These are phyloP conservation scores for Todiramphus saurophagus DNA, from an alignment of 2,113 vertebrate genomes.

Conservation along the genomic window DNA sequence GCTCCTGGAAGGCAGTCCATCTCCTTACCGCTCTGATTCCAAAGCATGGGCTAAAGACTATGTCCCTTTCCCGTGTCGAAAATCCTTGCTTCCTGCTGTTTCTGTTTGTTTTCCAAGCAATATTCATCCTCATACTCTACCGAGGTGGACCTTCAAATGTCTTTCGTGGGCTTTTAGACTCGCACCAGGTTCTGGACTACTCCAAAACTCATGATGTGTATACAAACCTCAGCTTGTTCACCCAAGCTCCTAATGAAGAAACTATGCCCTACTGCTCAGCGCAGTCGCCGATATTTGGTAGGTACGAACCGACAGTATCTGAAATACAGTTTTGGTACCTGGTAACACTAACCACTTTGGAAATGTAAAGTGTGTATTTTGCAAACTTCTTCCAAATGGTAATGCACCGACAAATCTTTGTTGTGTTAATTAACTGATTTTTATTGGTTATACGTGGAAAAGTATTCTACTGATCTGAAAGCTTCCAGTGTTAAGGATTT, in stretches of 20 bases:
- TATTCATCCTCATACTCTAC: slow-evolving; percentile 71
- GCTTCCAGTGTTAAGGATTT: neutral
- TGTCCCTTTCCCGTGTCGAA: slow-evolving; percentile 53
- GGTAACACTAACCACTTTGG: rapidly evolving
- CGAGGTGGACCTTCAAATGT: slow-evolving; percentile 28
- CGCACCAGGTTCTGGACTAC: slow-evolving; percentile 47
- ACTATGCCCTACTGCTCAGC: neutral
- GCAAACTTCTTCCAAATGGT: neutral
- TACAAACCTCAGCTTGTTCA: slow-evolving; percentile 69
- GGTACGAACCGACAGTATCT: neutral
- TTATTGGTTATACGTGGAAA: neutral
- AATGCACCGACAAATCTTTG: neutral
- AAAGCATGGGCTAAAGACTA: slow-evolving; percentile 1
- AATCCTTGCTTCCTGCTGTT: slow-evolving; percentile 60
- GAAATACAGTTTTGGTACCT: neutral
- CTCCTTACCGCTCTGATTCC: neutral
- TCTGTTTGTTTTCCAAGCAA: slow-evolving; percentile 54
- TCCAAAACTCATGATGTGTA: slow-evolving; percentile 68
- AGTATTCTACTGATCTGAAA: neutral
- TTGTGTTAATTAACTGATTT: neutral
- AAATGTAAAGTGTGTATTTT: rapidly evolving
- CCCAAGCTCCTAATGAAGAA: neutral
- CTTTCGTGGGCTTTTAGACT: neutral
- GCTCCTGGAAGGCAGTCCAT: neutral
- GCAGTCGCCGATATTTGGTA: slow-evolving; percentile 65